phyloP scores from a whole-genome alignment of 1,140 invertebrate genomes.

The Aphelinus certus region DNA sequence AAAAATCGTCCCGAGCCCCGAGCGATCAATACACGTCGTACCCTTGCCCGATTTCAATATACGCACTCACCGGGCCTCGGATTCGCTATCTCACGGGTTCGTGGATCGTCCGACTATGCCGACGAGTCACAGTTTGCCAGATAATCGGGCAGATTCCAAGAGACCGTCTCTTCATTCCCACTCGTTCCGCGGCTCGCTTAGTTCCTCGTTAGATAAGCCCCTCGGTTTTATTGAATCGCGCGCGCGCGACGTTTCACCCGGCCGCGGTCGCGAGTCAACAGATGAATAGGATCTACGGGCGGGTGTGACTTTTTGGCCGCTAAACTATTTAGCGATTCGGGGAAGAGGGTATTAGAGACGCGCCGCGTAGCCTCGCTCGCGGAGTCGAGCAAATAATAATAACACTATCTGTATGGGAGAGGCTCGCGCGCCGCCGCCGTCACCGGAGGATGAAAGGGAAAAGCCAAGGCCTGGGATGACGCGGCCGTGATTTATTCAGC shows the following conservation, averaged over 20 bases:
- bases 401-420: too few species aligned
- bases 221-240: not conserved
- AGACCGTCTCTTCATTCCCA: not conserved
- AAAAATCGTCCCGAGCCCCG: conserved; percentile 20
- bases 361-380: not conserved
- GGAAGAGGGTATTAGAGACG: conserved; percentile 11
- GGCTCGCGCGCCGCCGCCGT: not conserved
- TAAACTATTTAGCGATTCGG: conserved; percentile 27
- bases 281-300: too few species aligned
- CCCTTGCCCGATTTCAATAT: conserved; percentile 6
- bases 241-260: not conserved
- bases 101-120: conserved; percentile 13
- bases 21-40: conserved; percentile 38
- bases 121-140: not conserved
- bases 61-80: not conserved
- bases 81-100: conserved; percentile 35
- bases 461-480: not conserved
- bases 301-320: not conserved
- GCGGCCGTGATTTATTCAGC: conserved; percentile 32
- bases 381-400: not conserved
- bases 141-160: not conserved
- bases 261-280: not conserved
- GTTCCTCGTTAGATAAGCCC: not conserved
- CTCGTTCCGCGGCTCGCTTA: not conserved
- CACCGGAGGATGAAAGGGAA: not conserved